phyloP scores from a whole-genome alignment of 2,797 vertebrate species.

The Odontamblyopus rebecca region DNA sequence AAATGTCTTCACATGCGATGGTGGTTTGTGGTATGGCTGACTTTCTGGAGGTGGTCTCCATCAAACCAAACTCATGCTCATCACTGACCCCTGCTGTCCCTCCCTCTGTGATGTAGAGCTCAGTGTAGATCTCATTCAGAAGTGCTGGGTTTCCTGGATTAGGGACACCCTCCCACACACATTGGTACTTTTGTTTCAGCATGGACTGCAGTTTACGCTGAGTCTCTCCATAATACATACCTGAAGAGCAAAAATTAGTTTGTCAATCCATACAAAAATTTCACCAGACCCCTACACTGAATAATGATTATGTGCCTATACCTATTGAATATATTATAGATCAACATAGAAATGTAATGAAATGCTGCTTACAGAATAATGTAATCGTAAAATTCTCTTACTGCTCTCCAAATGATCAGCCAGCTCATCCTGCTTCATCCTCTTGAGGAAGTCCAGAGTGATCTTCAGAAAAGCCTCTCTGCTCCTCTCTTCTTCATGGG shows the following conservation, averaged over 20 bases:
- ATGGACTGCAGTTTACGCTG: background rate
- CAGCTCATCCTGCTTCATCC: background rate
- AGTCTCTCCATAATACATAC: background rate
- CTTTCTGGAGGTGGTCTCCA: background rate
- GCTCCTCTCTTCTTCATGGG: background rate
- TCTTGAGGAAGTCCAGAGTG: background rate
- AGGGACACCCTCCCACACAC: background rate
- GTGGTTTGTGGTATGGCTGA: background rate
- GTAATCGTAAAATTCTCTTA: background rate
- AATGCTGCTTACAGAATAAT: background rate
- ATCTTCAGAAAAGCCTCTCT: background rate
- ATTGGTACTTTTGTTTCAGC: background rate
- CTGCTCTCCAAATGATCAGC: background rate
- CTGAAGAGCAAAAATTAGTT: background rate
- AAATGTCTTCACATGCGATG: conserved; percentile 1
- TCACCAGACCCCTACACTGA: too few species aligned
- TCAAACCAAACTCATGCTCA: background rate
- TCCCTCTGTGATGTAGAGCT: background rate
- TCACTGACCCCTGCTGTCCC: background rate
- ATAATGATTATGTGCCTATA: too few species aligned
- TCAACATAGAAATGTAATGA: too few species aligned
- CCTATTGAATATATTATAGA: too few species aligned
- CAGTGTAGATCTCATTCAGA: conserved; percentile 7
- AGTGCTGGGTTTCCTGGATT: background rate
- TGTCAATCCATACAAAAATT: background rate